phyloP scores from a whole-genome alignment of 2,797 vertebrate genomes.

The Chelidonichthys spinosus region DNA sequence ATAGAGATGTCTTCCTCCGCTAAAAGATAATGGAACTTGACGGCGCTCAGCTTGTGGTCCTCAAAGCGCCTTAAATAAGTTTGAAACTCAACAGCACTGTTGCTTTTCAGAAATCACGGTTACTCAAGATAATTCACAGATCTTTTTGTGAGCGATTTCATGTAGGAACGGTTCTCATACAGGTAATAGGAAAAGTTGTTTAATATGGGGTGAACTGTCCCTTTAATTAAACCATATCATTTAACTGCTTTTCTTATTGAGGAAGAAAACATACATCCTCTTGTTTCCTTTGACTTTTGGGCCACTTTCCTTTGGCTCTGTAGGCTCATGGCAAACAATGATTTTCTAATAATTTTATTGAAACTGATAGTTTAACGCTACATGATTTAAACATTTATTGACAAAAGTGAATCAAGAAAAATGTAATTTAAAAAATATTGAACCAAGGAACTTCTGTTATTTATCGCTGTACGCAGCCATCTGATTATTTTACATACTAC shows the following conservation, averaged over 20 bases:
- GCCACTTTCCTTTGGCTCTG: neutral
- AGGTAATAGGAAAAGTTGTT: no score
- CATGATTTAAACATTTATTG: neutral
- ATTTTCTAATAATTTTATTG: neutral
- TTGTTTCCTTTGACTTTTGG: neutral
- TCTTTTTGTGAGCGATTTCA: neutral
- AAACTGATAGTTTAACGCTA: neutral
- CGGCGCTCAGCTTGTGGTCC: no score
- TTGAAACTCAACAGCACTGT: neutral
- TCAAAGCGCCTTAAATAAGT: neutral
- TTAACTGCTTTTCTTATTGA: neutral
- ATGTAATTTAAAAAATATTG: neutral
- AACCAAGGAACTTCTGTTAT: neutral
- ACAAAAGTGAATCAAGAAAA: neutral
- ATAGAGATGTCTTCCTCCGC: neutral
- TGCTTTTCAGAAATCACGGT: neutral
- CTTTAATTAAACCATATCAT: neutral
- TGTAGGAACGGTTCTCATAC: neutral
- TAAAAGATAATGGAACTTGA: neutral
- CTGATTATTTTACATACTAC: neutral
- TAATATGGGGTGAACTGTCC: neutral
- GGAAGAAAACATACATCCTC: neutral
- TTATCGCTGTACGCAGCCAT: neutral
- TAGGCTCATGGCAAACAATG: neutral
- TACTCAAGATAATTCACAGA: neutral